These are phyloP conservation scores for Thumatha senex DNA, from an alignment of 2,888 invertebrate species.

Conservation along the genomic window DNA sequence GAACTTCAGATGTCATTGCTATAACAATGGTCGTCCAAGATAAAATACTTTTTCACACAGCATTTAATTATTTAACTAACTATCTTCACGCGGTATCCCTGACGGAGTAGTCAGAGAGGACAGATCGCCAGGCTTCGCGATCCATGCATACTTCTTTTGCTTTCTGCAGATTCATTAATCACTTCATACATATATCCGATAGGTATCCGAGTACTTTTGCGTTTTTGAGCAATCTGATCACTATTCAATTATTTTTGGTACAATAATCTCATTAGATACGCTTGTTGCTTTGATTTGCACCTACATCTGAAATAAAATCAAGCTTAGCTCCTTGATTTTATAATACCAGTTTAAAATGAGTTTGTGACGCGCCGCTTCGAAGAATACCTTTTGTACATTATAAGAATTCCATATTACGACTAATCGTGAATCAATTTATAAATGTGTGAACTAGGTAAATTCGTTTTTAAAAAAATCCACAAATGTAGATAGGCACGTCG, in stretches of 20 bases:
- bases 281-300: constrained; percentile 7
- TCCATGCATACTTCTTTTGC: too few species aligned
- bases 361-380: neutral
- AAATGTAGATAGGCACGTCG: neutral
- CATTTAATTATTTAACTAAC: too few species aligned
- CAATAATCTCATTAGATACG: constrained; percentile 16
- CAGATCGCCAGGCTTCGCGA: too few species aligned
- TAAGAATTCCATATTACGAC: constrained; percentile 11
- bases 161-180: too few species aligned
- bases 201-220: too few species aligned
- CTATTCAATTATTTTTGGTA: constrained; percentile 18
- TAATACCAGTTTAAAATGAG: neutral
- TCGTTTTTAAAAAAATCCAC: neutral
- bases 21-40: constrained; percentile 22
- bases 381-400: constrained; percentile 9
- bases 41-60: constrained; percentile 20
- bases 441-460: constrained; percentile 7
- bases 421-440: constrained; percentile 23
- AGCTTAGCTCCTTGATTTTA: constrained; percentile 1
- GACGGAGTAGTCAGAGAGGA: too few species aligned
- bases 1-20: constrained; percentile 3
- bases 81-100: too few species aligned
- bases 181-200: too few species aligned
- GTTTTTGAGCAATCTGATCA: too few species aligned
- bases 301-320: constrained; percentile 1